A percentile compares a stretch with the other conserved stretches of the same genome.
Conservation (phyloP, 2,797 vertebrate species). For the Gobio occitaniae region DNA sequence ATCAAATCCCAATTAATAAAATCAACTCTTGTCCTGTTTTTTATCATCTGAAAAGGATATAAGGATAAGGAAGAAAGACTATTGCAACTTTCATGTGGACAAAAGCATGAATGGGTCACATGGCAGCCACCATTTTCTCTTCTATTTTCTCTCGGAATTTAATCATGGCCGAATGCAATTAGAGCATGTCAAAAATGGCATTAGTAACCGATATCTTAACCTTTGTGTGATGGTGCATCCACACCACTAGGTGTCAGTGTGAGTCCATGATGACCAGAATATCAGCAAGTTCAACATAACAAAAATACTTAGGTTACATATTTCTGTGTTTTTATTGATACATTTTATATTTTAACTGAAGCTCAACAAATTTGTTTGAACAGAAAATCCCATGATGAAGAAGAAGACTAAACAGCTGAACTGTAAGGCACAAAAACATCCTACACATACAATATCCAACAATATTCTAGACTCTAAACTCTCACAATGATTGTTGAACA, state of each 20-base stretch:
- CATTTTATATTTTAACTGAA: neutral
- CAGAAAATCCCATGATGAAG: conserved; percentile 78
- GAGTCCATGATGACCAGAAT: neutral
- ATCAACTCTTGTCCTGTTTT: neutral
- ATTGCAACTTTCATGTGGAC: neutral
- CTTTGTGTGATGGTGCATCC: neutral
- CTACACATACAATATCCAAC: neutral
- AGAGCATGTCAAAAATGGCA: neutral
- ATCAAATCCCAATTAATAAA: neutral
- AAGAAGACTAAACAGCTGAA: conserved; percentile 67
- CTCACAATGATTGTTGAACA: conserved; percentile 48
- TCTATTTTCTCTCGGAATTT: too few species aligned
- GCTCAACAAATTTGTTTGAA: conserved; percentile 34
- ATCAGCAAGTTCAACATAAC: neutral
- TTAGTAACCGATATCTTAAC: neutral
- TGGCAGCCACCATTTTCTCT: too few species aligned
- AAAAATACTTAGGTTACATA: neutral
- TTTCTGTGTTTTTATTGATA: neutral
- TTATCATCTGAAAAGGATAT: neutral
- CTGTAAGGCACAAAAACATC: conserved; percentile 61
- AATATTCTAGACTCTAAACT: neutral
- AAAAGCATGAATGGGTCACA: neutral
- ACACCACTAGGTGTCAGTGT: neutral
- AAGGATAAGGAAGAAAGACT: neutral
- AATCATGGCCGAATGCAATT: neutral